Evolutionary conservation across 2,888 invertebrate genomes (phyloP).

Genomic region (Petrophora chlorosata): DNA sequence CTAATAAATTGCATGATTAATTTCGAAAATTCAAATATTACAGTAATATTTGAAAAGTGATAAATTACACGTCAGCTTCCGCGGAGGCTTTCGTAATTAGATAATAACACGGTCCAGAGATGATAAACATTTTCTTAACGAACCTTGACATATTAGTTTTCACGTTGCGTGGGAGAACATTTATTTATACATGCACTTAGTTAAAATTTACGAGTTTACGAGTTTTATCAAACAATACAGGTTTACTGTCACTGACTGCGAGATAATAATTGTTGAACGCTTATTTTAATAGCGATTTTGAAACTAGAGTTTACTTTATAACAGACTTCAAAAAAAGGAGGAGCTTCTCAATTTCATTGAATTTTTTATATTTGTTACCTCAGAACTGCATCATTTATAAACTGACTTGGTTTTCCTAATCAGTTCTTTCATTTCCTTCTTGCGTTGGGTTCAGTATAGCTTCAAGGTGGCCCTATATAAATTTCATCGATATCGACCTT

Average conservation of each 20-base stretch:
- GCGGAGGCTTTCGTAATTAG: constrained; percentile 49
- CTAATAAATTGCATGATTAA: neutral
- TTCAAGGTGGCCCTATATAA: too few species aligned
- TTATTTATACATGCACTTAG: constrained; percentile 52
- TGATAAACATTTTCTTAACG: constrained; percentile 56
- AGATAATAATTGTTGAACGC: constrained; percentile 5
- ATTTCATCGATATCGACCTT: too few species aligned
- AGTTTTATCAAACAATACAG: constrained; percentile 23
- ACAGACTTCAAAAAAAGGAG: too few species aligned
- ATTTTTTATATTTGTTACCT: too few species aligned
- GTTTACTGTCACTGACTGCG: constrained; percentile 13
- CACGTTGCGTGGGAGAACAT: constrained; percentile 57
- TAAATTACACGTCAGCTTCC: constrained; percentile 46
- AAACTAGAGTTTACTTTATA: constrained; percentile 1
- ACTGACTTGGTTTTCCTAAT: too few species aligned
- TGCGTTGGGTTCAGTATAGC: too few species aligned
- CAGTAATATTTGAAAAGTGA: constrained; percentile 23
- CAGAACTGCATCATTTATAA: too few species aligned
- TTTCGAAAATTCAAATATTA: constrained; percentile 2
- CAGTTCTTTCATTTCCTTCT: too few species aligned
- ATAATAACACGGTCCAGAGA: constrained; percentile 58
- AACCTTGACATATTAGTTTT: constrained; percentile 75
- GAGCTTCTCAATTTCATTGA: too few species aligned
- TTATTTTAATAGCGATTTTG: constrained; percentile 7
- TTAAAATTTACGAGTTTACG: constrained; percentile 34